Base-by-base conservation (phyloP, 2,888 invertebrate species). In the Lamellibrachia columna region DNA sequence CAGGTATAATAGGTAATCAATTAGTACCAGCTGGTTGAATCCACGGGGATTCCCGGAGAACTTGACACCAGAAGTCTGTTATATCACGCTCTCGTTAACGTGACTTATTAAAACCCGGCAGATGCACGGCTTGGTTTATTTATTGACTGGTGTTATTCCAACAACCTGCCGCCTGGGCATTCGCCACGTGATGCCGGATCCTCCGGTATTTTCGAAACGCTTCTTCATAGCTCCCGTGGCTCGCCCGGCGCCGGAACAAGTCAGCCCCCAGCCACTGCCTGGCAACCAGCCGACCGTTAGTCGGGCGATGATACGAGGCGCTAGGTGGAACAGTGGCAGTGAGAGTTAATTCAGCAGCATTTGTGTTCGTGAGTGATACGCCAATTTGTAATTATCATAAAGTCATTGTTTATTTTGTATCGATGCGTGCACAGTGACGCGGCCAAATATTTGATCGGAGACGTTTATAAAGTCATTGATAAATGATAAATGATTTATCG, bases 271-370 rank as follows among this genome's bases (percentile, higher is more conserved):
- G 75, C 22, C 75, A 75, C 75, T 15, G 75, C 11, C 40, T 40
- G 40, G 75, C 11, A 22, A 75, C 75, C 75, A 75, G 6, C 75
- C 75, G 75, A 22, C 75, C 75, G 40, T 40, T 40, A 40, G 40
- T 40, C 40, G 75, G 75, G 75, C 75, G 75, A 75, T 75, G n/a
- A 75, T 75, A n/a, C 75, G 75, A 75, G 75, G 75, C n/a, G 75
- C n/a, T 22, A 22, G 15, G 6, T 6, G 15, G 75, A 75, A n/a
- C 22, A 75, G 22, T 75, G 75, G 75, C 4, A 75, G 22, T n/a
- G 4, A 75, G 75, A 22, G 75, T 11, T 75, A 15, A 75, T 75
- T 15, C 75, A 22, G 75, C 15, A 6, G 75, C 22, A 9, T 6
- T 22, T 75, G 22, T 75, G n/a, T 75, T 75, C n/a, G n/a, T 75